Evolutionary conservation across 2,888 invertebrate genomes (phyloP).

Genomic region (Pseudanteris insignis): DNA sequence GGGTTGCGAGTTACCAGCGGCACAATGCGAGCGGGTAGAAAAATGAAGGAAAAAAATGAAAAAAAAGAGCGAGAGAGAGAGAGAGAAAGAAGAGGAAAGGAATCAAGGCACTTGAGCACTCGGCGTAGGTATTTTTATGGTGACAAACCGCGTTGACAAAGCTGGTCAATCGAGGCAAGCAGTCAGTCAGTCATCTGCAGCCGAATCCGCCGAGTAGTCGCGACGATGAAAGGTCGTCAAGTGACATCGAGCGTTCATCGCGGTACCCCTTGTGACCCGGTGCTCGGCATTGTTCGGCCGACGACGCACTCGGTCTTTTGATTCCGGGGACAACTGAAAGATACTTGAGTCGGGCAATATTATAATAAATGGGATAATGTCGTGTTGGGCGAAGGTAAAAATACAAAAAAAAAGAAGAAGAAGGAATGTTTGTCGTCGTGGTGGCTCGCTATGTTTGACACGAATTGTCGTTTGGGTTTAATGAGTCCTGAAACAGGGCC

Average conservation of each 20-base stretch:
- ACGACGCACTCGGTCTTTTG: slow-evolving; percentile 25
- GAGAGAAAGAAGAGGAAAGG: background rate
- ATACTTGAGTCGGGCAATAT: too few species aligned
- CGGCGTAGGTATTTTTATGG: too few species aligned
- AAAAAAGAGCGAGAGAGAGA: background rate
- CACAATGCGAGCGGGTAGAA: too few species aligned
- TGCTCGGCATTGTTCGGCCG: slow-evolving; percentile 8
- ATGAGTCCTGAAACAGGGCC: too few species aligned
- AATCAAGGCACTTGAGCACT: slow-evolving; percentile 2
- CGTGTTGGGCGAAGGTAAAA: too few species aligned
- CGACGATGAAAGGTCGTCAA: slow-evolving; percentile 21
- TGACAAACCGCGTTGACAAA: slow-evolving; percentile 43
- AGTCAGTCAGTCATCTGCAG: slow-evolving; percentile 21
- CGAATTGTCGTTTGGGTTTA: too few species aligned
- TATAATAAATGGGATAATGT: too few species aligned
- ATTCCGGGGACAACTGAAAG: slow-evolving; percentile 17
- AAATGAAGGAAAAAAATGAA: slow-evolving; percentile 3
- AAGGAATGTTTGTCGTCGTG: too few species aligned
- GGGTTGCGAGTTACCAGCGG: too few species aligned
- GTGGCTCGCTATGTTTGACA: too few species aligned
- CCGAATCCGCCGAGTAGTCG: too few species aligned
- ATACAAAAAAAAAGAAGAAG: too few species aligned
- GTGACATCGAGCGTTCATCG: slow-evolving; percentile 24
- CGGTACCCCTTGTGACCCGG: slow-evolving; percentile 2
- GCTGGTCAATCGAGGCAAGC: slow-evolving; percentile 36